Evolutionary conservation across 92 coral and sea anemone species (phyloP).

Genomic region (Palythoa caribaeorum): DNA sequence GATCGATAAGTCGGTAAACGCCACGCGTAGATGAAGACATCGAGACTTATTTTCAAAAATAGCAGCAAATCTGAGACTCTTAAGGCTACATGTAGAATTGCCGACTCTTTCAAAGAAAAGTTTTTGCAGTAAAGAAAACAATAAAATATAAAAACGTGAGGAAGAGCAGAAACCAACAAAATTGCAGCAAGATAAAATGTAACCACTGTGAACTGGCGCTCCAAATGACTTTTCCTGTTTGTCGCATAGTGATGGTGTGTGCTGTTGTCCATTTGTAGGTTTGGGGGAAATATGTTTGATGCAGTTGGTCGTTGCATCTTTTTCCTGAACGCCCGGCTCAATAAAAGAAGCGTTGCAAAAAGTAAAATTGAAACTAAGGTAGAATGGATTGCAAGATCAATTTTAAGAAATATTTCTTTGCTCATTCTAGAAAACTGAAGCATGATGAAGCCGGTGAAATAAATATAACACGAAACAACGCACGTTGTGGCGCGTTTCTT

Average conservation of each 20-base stretch:
- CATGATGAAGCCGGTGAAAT: slow-evolving; percentile 45
- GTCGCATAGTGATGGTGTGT: neutral
- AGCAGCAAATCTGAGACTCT: slow-evolving; percentile 75
- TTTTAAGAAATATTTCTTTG: slow-evolving; percentile 51
- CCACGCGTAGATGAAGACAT: slow-evolving; percentile 42
- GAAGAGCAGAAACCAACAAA: too few species aligned
- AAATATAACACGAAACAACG: slow-evolving; percentile 71
- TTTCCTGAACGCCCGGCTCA: too few species aligned
- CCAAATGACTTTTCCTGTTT: slow-evolving; percentile 32
- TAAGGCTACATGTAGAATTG: slow-evolving; percentile 66
- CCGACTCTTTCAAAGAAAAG: slow-evolving; percentile 20
- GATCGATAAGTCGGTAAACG: too few species aligned
- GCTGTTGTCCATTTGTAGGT: neutral
- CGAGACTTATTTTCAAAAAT: slow-evolving; percentile 82
- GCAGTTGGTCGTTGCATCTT: too few species aligned
- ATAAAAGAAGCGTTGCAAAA: too few species aligned
- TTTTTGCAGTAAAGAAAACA: slow-evolving; percentile 62
- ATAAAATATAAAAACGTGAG: slow-evolving; percentile 29
- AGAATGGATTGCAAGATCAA: slow-evolving; percentile 62
- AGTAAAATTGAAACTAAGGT: too few species aligned
- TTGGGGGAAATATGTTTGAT: neutral
- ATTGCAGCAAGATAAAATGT: too few species aligned
- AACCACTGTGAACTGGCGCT: too few species aligned
- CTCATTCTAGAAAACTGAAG: slow-evolving; percentile 62
- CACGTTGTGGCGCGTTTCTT: slow-evolving; percentile 57